A percentile compares a stretch with the other conserved stretches of the same genome.
Conservation (phyloP, 2,797 vertebrate species). For the Heterohyrax brucei region DNA sequence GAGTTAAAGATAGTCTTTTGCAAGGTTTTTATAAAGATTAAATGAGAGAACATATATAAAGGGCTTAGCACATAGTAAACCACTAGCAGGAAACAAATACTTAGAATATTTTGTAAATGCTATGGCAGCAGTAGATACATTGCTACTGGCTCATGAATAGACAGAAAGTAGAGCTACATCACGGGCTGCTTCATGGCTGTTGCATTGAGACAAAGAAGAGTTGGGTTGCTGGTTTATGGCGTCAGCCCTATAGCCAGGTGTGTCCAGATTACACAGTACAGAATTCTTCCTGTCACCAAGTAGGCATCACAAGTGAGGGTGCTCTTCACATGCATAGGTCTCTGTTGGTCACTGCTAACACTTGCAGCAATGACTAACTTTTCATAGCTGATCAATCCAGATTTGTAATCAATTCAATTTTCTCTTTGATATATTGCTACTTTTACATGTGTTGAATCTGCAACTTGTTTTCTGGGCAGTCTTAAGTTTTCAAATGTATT, state of each 20-base stretch:
- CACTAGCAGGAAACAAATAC: constrained; percentile 19
- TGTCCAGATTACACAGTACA: not conserved
- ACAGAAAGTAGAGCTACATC: not conserved
- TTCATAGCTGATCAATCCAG: not conserved
- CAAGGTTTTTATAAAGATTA: not conserved
- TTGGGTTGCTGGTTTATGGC: not conserved
- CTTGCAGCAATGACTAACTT: not conserved
- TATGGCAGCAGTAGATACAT: not conserved
- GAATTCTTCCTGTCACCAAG: not conserved
- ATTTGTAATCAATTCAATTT: not conserved
- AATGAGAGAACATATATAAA: not conserved
- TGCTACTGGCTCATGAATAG: not conserved
- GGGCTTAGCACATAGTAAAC: not conserved
- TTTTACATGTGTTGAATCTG: not conserved
- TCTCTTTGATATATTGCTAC: not conserved
- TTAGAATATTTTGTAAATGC: not conserved
- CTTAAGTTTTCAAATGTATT: not conserved
- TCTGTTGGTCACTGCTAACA: not conserved
- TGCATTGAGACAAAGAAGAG: not conserved
- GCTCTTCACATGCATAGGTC: not conserved
- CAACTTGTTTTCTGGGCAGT: constrained; percentile 19
- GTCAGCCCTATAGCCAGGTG: not conserved
- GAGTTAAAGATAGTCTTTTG: constrained; percentile 6
- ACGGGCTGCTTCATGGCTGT: not conserved
- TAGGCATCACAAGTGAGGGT: not conserved